These are phyloP conservation scores for Orchesella cincta DNA, from an alignment of 1,140 invertebrate genomes.

Conservation along the genomic window DNA sequence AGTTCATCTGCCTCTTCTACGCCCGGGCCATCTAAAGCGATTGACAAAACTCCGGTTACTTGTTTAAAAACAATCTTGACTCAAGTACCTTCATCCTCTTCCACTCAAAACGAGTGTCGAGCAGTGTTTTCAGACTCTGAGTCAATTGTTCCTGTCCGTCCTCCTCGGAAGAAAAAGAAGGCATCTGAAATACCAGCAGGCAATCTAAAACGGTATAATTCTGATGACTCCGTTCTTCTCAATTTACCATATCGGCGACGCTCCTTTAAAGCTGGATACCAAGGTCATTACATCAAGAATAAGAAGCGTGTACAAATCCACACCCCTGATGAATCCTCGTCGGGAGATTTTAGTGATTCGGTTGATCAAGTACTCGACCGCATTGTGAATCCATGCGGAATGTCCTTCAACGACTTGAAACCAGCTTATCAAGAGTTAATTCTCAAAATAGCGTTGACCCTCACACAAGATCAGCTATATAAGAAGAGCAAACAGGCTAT, in stretches of 20 bases:
- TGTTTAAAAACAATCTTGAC: background rate
- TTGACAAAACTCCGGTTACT: background rate
- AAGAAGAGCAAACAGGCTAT: slow-evolving; percentile 85
- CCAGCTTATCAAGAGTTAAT: slow-evolving; percentile 87
- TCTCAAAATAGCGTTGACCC: slow-evolving; percentile 77
- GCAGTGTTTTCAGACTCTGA: slow-evolving; percentile 49
- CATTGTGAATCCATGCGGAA: slow-evolving; percentile 84
- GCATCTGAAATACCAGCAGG: slow-evolving; percentile 14
- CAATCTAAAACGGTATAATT: slow-evolving; percentile 48
- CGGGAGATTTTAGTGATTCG: slow-evolving; percentile 42
- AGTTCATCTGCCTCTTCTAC: slow-evolving; percentile 45
- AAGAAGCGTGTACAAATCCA: slow-evolving; percentile 50
- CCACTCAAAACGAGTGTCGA: background rate
- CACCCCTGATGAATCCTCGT: slow-evolving; percentile 40
- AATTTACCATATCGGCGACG: slow-evolving; percentile 44
- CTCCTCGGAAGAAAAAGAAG: slow-evolving; percentile 48
- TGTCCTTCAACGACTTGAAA: slow-evolving; percentile 88
- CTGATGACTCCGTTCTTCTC: slow-evolving; percentile 46
- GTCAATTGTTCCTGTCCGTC: slow-evolving; percentile 41
- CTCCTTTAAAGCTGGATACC: slow-evolving; percentile 35
- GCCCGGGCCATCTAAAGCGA: background rate
- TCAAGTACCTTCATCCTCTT: background rate
- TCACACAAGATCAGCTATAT: slow-evolving; percentile 86
- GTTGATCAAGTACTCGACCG: slow-evolving; percentile 83
- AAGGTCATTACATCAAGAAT: slow-evolving; percentile 42